A percentile compares a stretch with the other conserved stretches of the same genome.
phyloP scores from a whole-genome alignment of 2,797 vertebrate genomes.

The Spinus pinus region DNA sequence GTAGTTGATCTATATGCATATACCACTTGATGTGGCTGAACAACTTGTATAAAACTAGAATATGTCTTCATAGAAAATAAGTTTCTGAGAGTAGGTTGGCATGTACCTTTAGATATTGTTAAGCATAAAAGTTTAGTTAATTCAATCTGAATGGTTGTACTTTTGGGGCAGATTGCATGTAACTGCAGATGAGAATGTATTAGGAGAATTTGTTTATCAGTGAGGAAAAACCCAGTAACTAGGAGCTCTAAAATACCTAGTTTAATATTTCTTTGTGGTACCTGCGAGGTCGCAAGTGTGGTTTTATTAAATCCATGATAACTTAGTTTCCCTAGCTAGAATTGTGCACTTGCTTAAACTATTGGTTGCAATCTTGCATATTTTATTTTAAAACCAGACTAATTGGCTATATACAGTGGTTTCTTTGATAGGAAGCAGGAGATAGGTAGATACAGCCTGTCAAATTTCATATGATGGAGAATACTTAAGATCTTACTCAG shows the following conservation, averaged over 20 bases:
- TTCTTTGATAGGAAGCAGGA: background rate
- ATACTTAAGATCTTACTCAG: background rate
- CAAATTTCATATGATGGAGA: background rate
- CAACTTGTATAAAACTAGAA: background rate
- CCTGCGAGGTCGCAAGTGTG: background rate
- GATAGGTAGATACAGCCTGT: background rate
- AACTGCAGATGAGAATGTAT: background rate
- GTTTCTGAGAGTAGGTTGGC: background rate
- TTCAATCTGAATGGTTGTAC: background rate
- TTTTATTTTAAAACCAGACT: background rate
- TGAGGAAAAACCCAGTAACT: background rate
- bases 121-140: background rate
- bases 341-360: background rate
- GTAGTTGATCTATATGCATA: background rate
- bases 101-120: background rate
- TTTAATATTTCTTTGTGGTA: background rate
- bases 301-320: background rate
- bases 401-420: background rate
- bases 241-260: background rate
- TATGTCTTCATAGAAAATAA: background rate
- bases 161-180: background rate
- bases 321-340: background rate
- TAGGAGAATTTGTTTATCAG: background rate
- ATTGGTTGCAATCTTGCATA: background rate
- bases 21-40: background rate